phyloP scores from a whole-genome alignment of 2,113 vertebrate genomes.

The Hucho hucho region DNA sequence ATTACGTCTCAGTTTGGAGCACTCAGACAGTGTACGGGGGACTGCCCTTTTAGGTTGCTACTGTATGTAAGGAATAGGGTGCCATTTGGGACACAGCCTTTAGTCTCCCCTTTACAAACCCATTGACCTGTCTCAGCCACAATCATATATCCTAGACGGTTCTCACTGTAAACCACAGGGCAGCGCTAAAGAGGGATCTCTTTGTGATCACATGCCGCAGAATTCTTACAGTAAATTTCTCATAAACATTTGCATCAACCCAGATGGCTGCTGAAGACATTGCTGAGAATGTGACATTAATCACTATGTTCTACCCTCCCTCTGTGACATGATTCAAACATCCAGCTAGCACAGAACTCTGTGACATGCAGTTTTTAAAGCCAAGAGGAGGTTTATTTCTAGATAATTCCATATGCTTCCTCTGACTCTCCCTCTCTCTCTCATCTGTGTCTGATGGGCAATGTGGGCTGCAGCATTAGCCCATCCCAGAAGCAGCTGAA shows the following conservation, averaged over 20 bases:
- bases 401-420: constrained; percentile 49
- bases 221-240: background rate
- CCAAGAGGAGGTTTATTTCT: constrained; percentile 30
- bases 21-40: too few relatives aligned
- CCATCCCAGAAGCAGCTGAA: background rate
- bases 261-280: constrained; percentile 60
- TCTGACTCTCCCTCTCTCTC: constrained; percentile 33
- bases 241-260: background rate
- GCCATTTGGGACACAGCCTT: too few relatives aligned
- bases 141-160: too few relatives aligned
- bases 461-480: constrained; percentile 5
- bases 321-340: constrained; percentile 30
- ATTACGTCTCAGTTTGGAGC: too few relatives aligned
- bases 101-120: too few relatives aligned
- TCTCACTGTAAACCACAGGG: background rate
- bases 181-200: background rate
- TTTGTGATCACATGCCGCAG: background rate
- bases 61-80: too few relatives aligned
- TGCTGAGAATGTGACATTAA: constrained; percentile 50
- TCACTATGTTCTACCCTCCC: constrained; percentile 30
- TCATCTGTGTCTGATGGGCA: constrained; percentile 27
- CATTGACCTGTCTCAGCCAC: too few relatives aligned
- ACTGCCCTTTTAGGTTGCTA: too few relatives aligned
- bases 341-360: too few relatives aligned
- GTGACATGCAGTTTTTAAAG: constrained; percentile 34